Percentiles rank a stretch among this genome's conserved stretches.
Conservation (phyloP, 2,797 vertebrate genomes). For the Semotilus atromaculatus region DNA sequence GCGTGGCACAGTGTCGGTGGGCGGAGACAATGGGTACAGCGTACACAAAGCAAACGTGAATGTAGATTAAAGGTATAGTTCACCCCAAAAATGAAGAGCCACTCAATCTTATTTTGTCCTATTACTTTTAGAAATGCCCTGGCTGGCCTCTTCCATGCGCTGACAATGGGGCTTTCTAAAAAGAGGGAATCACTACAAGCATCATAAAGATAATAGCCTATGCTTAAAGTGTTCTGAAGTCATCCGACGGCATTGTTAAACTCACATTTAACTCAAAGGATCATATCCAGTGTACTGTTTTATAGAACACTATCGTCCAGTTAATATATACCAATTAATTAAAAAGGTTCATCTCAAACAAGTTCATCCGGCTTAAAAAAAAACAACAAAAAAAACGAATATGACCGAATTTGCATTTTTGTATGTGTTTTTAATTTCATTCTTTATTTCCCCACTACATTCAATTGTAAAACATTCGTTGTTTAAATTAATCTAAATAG, state of each 20-base stretch:
- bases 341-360: background rate
- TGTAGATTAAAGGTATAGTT: background rate
- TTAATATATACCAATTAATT: background rate
- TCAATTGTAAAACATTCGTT: background rate
- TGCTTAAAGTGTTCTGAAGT: background rate
- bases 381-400: background rate
- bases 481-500: background rate
- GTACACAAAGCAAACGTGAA: constrained; percentile 21
- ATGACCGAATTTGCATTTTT: background rate
- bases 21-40: constrained; percentile 25
- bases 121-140: background rate
- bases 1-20: constrained; percentile 62
- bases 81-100: background rate
- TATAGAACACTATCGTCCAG: no score
- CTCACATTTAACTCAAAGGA: background rate
- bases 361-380: background rate
- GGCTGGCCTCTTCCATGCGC: background rate
- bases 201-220: background rate
- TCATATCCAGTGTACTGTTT: background rate
- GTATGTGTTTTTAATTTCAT: background rate
- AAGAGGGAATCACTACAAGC: no score
- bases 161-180: background rate
- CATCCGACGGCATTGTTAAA: background rate
- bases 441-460: background rate
- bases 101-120: background rate